A percentile compares a stretch with the other conserved stretches of the same genome.
Conservation (phyloP, 2,797 vertebrate genomes). For the Lycodopsis pacificus region DNA sequence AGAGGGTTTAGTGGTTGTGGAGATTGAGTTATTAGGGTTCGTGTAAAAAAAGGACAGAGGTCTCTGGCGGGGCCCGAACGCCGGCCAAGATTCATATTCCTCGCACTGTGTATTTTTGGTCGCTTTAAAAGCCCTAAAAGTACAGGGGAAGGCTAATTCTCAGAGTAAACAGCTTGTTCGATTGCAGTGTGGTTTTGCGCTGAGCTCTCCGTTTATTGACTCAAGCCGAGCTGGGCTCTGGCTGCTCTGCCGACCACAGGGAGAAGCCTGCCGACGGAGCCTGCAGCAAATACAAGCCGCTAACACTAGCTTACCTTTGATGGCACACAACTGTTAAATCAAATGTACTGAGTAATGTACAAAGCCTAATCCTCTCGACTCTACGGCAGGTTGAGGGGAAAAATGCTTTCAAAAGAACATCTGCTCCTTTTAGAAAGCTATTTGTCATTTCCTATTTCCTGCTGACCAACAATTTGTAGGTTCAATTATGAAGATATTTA, state of each 20-base stretch:
- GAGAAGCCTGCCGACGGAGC: conserved; percentile 47
- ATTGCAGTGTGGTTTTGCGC: conserved; percentile 77
- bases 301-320: conserved; percentile 65
- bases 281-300: conserved; percentile 44
- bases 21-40: conserved; percentile 78
- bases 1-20: conserved; percentile 75
- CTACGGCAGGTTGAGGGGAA: conserved; percentile 29
- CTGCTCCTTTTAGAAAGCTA: conserved; percentile 50
- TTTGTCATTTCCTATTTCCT: conserved; percentile 46
- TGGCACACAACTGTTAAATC: conserved; percentile 56
- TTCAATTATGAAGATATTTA: conserved; percentile 40
- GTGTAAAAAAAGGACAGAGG: conserved; percentile 65
- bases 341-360: conserved; percentile 50
- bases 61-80: conserved; percentile 54
- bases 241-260: conserved; percentile 66
- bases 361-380: conserved; percentile 53
- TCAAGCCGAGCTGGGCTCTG: conserved; percentile 68
- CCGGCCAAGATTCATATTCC: conserved; percentile 73
- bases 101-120: conserved; percentile 74
- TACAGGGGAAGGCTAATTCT: conserved; percentile 78
- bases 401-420: conserved; percentile 60
- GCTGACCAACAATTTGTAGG: conserved; percentile 25
- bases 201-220: conserved; percentile 79
- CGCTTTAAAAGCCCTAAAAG: conserved; percentile 75
- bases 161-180: conserved; percentile 80